Percentiles rank a stretch among this genome's conserved stretches.
These are phyloP conservation scores for Liparis tanakae DNA, from an alignment of 2,797 vertebrate genomes.

Conservation along the genomic window DNA sequence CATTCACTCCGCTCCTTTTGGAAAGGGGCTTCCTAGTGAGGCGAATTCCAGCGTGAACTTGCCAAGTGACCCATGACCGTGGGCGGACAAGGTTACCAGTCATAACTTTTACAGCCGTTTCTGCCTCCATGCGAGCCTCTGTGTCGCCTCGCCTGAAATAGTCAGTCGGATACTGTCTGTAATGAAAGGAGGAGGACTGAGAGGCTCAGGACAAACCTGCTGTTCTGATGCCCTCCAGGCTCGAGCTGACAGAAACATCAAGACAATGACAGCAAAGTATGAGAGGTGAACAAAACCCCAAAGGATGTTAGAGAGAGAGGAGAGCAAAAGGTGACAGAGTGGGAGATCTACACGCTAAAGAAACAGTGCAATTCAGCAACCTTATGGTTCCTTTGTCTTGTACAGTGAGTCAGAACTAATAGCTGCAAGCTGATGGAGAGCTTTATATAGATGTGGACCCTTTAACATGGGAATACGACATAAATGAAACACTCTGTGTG, in stretches of 20 bases:
- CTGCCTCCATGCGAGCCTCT: slow-evolving; percentile 64
- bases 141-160: slow-evolving; percentile 73
- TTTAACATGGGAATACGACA: background rate
- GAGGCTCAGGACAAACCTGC: slow-evolving; percentile 87
- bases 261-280: slow-evolving; percentile 94
- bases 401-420: slow-evolving; percentile 31
- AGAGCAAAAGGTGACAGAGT: slow-evolving; percentile 73
- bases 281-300: slow-evolving; percentile 82
- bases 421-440: background rate
- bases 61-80: slow-evolving; percentile 83
- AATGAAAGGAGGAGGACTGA: slow-evolving; percentile 68
- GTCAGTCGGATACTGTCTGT: slow-evolving; percentile 59
- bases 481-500: slow-evolving; percentile 16
- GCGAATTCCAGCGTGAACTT: slow-evolving; percentile 81
- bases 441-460: background rate
- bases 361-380: slow-evolving; percentile 69
- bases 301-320: slow-evolving; percentile 69
- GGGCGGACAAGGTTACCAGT: slow-evolving; percentile 77
- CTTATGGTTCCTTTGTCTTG: slow-evolving; percentile 46
- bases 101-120: slow-evolving; percentile 80
- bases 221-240: slow-evolving; percentile 90
- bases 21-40: slow-evolving; percentile 81
- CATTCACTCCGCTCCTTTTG: slow-evolving; percentile 66
- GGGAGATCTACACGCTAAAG: slow-evolving; percentile 60
- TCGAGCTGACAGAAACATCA: slow-evolving; percentile 95